phyloP scores from a whole-genome alignment of 2,888 invertebrate genomes.

The Andrena minutula region DNA sequence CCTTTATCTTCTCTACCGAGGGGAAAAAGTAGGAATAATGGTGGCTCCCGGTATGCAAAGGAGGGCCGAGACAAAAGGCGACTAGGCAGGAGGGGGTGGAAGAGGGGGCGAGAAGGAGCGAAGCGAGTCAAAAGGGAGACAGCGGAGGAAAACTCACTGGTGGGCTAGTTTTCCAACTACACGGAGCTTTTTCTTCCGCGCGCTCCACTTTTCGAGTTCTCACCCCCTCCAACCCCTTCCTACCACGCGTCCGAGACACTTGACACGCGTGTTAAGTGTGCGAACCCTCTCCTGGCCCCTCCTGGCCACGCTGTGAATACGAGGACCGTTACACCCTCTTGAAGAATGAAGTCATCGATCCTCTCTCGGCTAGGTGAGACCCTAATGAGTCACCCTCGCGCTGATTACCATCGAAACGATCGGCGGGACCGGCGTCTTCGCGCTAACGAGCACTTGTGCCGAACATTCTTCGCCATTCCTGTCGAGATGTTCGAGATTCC shows the following conservation, averaged over 20 bases:
- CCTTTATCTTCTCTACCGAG: slow-evolving; percentile 44
- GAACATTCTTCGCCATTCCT: background rate
- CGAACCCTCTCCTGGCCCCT: slow-evolving; percentile 36
- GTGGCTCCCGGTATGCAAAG: slow-evolving; percentile 47
- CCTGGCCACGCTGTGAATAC: slow-evolving; percentile 22
- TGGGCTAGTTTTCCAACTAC: slow-evolving; percentile 51
- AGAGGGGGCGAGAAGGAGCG: slow-evolving; percentile 8
- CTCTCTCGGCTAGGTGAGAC: background rate
- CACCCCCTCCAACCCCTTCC: slow-evolving; percentile 8
- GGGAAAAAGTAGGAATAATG: slow-evolving; percentile 51
- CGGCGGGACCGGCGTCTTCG: slow-evolving; percentile 11
- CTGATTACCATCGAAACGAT: slow-evolving; percentile 47
- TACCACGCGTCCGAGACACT: slow-evolving; percentile 37
- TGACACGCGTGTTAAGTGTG: slow-evolving; percentile 66
- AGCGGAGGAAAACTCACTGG: slow-evolving; percentile 5
- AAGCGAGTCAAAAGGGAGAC: slow-evolving; percentile 21
- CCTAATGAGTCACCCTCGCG: slow-evolving; percentile 48
- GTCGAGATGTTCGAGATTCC: background rate
- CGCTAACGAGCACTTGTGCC: slow-evolving; percentile 38
- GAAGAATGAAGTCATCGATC: slow-evolving; percentile 57
- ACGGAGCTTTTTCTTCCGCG: slow-evolving; percentile 40
- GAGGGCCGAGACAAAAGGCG: slow-evolving; percentile 41
- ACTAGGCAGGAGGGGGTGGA: background rate
- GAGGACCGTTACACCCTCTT: slow-evolving; percentile 19
- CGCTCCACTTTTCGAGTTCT: slow-evolving; percentile 64